Evolutionary conservation across 2,797 vertebrate species (phyloP).

Genomic region (Rhyacichthys aspro): DNA sequence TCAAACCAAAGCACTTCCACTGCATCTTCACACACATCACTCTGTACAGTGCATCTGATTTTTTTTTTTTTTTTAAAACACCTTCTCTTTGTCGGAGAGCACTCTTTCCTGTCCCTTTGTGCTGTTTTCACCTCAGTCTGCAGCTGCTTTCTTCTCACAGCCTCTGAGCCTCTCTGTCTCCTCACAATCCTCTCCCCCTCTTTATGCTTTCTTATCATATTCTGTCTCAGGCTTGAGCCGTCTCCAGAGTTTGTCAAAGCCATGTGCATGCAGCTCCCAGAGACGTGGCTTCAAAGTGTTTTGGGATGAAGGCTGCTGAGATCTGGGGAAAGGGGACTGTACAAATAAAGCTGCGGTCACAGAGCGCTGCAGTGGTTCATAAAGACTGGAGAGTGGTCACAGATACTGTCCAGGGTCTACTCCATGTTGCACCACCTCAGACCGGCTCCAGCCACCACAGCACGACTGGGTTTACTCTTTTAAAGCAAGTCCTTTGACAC

Average conservation of each 20-base stretch:
- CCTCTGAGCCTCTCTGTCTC: slow-evolving; percentile 33
- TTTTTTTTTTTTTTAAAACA: too few relatives aligned
- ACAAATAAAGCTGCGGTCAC: slow-evolving; percentile 25
- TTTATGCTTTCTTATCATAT: slow-evolving; percentile 14
- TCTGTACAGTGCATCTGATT: slow-evolving; percentile 21
- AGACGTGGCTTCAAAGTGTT: slow-evolving; percentile 31
- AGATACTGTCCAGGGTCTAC: too few relatives aligned
- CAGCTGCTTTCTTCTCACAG: slow-evolving; percentile 14
- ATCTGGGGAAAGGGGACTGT: not conserved
- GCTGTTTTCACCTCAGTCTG: slow-evolving; percentile 33
- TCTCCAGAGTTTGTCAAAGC: slow-evolving; percentile 56
- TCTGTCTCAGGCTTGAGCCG: slow-evolving; percentile 32
- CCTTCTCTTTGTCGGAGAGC: slow-evolving; percentile 38
- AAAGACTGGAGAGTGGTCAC: not conserved
- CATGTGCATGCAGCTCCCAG: slow-evolving; percentile 21
- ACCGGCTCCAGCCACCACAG: too few relatives aligned
- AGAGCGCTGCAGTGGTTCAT: too few relatives aligned
- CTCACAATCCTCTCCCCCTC: slow-evolving; percentile 46
- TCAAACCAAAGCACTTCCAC: slow-evolving; percentile 25
- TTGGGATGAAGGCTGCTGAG: slow-evolving; percentile 2
- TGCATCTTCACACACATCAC: slow-evolving; percentile 51
- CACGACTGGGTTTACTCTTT: too few relatives aligned
- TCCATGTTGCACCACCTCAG: too few relatives aligned
- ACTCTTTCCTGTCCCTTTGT: slow-evolving; percentile 24
- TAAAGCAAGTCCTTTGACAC: too few relatives aligned